phyloP scores from a whole-genome alignment of 2,113 vertebrate genomes.

The Pseudorasbora parva region DNA sequence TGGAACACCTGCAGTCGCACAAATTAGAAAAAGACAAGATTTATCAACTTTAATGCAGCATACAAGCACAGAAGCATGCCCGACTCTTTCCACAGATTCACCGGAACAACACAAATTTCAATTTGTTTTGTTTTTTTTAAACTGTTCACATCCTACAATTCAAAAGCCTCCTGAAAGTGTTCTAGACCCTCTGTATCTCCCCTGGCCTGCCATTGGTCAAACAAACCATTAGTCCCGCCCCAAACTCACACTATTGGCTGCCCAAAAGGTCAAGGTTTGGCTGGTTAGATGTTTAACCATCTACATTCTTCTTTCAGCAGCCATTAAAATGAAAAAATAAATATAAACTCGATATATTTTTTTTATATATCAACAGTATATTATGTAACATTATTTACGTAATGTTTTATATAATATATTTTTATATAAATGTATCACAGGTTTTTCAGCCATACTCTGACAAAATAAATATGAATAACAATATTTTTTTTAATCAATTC shows the following conservation, averaged over 20 bases:
- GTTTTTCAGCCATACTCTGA: too few species aligned
- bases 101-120: neutral
- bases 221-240: neutral
- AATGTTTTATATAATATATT: too few species aligned
- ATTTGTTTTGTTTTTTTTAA: neutral
- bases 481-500: too few species aligned
- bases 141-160: neutral
- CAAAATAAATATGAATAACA: too few species aligned
- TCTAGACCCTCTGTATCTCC: neutral
- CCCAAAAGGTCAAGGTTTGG: neutral
- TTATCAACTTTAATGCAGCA: conserved; percentile 4
- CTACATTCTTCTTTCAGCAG: too few species aligned
- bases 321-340: too few species aligned
- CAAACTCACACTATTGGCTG: neutral
- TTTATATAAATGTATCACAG: too few species aligned
- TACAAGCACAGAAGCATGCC: neutral
- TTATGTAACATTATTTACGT: too few species aligned
- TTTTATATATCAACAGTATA: too few species aligned
- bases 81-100: neutral
- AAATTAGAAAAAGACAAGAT: neutral
- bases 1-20: conserved; percentile 80
- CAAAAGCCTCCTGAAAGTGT: neutral
- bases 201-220: neutral
- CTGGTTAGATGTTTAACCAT: too few species aligned
- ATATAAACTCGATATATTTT: too few species aligned